phyloP scores from a whole-genome alignment of 2,797 vertebrate species.

The Xerus rutilus region DNA sequence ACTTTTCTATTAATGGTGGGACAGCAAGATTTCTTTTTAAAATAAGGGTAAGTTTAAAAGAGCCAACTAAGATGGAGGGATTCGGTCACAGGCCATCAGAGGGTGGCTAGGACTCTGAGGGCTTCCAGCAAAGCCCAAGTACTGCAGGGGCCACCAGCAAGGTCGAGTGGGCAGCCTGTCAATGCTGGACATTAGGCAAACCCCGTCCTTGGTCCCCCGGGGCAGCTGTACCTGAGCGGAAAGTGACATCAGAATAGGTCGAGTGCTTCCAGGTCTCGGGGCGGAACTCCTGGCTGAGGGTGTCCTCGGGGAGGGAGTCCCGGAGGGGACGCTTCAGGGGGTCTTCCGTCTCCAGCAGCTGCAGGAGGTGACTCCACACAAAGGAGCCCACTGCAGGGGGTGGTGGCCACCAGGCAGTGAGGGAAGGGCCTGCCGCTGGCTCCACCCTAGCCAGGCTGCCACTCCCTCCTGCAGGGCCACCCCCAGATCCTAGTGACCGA shows the following conservation, averaged over 20 bases:
- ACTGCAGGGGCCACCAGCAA: no score
- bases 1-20: no score
- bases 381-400: constrained; percentile 92
- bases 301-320: constrained; percentile 91
- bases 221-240: constrained; percentile 87
- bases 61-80: no score
- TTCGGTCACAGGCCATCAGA: no score
- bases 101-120: no score
- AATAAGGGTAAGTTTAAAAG: no score
- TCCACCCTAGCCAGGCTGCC: accelerated
- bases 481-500: background rate
- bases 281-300: constrained; percentile 93
- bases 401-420: accelerated
- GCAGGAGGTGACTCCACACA: constrained; percentile 94
- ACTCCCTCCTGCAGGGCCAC: background rate
- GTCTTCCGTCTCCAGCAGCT: constrained; percentile 92
- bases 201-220: background rate
- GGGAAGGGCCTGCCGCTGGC: background rate
- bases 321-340: constrained; percentile 91
- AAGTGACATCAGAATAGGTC: constrained; percentile 91
- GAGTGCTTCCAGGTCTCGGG: constrained; percentile 93
- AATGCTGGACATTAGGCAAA: background rate
- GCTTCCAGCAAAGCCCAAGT: no score
- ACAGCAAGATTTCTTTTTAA: no score
- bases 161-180: no score